Evolutionary conservation across 2,888 invertebrate genomes (phyloP).

Genomic region (Diadegma fenestrale): DNA sequence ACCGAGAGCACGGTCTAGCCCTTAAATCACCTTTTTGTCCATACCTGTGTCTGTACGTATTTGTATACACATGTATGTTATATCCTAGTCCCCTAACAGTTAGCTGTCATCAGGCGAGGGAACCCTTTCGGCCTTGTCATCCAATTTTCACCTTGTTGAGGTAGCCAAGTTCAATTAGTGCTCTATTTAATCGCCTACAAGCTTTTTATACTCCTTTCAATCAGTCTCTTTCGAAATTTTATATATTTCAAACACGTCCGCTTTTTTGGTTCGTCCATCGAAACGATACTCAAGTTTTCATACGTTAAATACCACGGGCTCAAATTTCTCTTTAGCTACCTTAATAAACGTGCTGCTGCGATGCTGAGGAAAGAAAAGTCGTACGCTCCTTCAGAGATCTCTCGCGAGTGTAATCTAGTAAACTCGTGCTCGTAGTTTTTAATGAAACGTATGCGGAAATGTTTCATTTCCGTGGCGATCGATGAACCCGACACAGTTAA

Average conservation of each 20-base stretch:
- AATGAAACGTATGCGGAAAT: slow-evolving; percentile 46
- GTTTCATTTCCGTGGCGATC: slow-evolving; percentile 49
- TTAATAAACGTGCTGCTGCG: slow-evolving; percentile 32
- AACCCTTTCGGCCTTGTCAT: slow-evolving; percentile 51
- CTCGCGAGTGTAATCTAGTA: slow-evolving; percentile 63
- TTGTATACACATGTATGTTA: slow-evolving; percentile 42
- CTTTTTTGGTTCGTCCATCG: background rate
- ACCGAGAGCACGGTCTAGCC: slow-evolving; percentile 82
- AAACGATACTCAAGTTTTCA: background rate
- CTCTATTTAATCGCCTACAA: background rate
- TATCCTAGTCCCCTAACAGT: slow-evolving; percentile 63
- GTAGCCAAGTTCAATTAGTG: slow-evolving; percentile 8
- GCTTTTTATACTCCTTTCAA: background rate
- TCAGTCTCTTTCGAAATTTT: background rate
- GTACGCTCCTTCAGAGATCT: slow-evolving; percentile 36
- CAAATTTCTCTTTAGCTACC: slow-evolving; percentile 8
- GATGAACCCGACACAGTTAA: slow-evolving; percentile 20
- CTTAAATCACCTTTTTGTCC: slow-evolving; percentile 49
- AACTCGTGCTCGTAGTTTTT: slow-evolving; percentile 43
- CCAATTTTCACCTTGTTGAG: slow-evolving; percentile 38
- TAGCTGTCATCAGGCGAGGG: slow-evolving; percentile 42
- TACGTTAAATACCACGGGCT: background rate
- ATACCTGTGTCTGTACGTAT: slow-evolving; percentile 56
- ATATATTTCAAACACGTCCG: background rate
- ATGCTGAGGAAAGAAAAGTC: slow-evolving; percentile 11